Evolutionary conservation across 2,888 invertebrate species (phyloP), one percentile per base, ranked within the genome.

Genomic region (Nematopogon swammerdamellus): DNA sequence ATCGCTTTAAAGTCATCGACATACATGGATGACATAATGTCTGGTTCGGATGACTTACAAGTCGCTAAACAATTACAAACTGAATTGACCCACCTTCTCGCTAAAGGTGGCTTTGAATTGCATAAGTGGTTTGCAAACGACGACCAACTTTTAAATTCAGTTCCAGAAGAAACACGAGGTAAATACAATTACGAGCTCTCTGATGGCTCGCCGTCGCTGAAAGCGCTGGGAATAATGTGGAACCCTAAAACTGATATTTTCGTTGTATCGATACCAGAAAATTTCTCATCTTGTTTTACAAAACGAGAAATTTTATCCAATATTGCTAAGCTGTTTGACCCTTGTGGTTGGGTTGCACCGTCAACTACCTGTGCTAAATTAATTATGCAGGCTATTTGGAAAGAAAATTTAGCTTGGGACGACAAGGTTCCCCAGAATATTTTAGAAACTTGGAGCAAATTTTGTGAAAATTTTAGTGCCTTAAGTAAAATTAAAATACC

Each of bases 51-150:
- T n/a, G 52, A 52, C 25, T 18, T 59, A 47, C 50, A 55, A 53
- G 52, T 57, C 47, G 57, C 53, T 25, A 20, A 56, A 30, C 45
- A 45, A 3, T 20, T 61, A 16, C 51, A 52, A 43, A 49, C 57
- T 18, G 53, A 60, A 45, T 48, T 59, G 4, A 57, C 20, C 2
- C 18, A 49, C 1, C 29, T 62, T 6, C 36, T 64, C 19, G 51
- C 46, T 29, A 51, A 51, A 4, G 63, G 59, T 4, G 62, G 64
- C 0, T 64, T 66, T 50, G 45, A 55, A 3, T 48, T 65, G 3
- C 57, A 62, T 18, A 60, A 64, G 49, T 62, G 59, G 60, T 51
- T 36, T 14, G 36, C 36, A 3, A 36, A 36, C 36, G n/a, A 36
- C n/a, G n/a, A n/a, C n/a, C n/a, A n/a, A n/a, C n/a, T n/a, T n/a